These are phyloP conservation scores for Murina feae DNA, from an alignment of 2,113 vertebrate species.

Conservation along the genomic window DNA sequence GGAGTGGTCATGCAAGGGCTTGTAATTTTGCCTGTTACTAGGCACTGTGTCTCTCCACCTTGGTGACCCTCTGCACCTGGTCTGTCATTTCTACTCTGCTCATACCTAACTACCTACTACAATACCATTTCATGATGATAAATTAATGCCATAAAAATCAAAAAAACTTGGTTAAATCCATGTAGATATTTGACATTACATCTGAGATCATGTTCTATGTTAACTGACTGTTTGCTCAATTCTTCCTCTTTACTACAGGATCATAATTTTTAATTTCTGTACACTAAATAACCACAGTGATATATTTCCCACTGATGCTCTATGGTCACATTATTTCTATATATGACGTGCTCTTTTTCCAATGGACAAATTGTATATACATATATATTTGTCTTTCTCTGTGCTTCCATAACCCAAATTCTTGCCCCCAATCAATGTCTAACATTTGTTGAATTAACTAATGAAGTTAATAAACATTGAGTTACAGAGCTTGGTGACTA, in stretches of 20 bases:
- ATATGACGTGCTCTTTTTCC: background rate
- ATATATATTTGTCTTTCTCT: background rate
- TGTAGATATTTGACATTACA: background rate
- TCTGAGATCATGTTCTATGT: background rate
- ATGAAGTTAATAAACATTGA: background rate
- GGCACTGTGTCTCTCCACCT: background rate
- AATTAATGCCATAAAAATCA: background rate
- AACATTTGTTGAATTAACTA: background rate
- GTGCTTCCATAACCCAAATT: background rate
- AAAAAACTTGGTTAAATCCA: background rate
- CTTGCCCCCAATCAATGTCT: background rate
- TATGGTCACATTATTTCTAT: background rate
- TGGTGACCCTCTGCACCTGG: background rate
- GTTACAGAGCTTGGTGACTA: background rate
- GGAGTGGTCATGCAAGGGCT: background rate
- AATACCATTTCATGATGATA: background rate
- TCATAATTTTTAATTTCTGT: background rate
- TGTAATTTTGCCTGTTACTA: background rate
- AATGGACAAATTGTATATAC: background rate
- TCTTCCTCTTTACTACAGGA: background rate
- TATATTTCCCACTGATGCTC: background rate
- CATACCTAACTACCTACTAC: background rate
- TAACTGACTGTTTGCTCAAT: background rate
- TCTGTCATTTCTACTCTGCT: background rate
- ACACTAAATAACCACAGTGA: background rate